Conservation (phyloP, 2,888 invertebrate species). For the Agelastica alni region DNA sequence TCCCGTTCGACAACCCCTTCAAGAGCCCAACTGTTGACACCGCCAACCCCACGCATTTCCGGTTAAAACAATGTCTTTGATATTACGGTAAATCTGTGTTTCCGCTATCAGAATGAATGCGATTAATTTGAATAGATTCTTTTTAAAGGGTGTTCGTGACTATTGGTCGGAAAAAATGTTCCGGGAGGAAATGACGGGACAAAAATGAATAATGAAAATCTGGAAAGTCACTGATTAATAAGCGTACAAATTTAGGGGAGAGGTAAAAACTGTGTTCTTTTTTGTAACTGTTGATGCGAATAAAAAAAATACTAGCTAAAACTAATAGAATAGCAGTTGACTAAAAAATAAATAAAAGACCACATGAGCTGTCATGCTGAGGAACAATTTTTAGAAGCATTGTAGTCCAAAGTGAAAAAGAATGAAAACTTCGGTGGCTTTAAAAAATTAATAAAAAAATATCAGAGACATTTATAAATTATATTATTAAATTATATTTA, state of each 20-base stretch:
- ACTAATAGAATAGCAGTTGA: too few species aligned
- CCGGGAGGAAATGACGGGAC: conserved; percentile 15
- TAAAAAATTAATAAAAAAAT: too few species aligned
- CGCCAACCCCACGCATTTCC: conserved; percentile 43
- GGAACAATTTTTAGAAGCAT: too few species aligned
- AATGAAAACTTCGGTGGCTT: too few species aligned
- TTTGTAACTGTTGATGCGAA: too few species aligned
- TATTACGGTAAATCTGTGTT: conserved; percentile 44
- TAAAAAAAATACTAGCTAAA: too few species aligned
- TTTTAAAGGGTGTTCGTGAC: conserved; percentile 20
- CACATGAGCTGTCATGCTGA: too few species aligned
- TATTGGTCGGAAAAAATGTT: conserved; percentile 1
- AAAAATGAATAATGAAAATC: conserved; percentile 21
- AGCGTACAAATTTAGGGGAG: not conserved
- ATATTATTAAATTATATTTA: too few species aligned
- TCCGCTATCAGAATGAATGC: conserved; percentile 34
- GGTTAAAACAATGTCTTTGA: conserved; percentile 44
- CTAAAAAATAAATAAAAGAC: too few species aligned
- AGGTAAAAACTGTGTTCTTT: not conserved
- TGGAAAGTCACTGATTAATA: conserved; percentile 14
- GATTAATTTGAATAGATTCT: conserved; percentile 23
- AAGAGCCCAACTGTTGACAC: conserved; percentile 52
- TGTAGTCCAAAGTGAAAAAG: too few species aligned
- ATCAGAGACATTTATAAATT: too few species aligned
- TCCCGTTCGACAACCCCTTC: conserved; percentile 34